Percentiles rank a stretch among this genome's conserved stretches.
Evolutionary conservation across 2,113 vertebrate genomes (phyloP).

Genomic region (Laticauda colubrina): DNA sequence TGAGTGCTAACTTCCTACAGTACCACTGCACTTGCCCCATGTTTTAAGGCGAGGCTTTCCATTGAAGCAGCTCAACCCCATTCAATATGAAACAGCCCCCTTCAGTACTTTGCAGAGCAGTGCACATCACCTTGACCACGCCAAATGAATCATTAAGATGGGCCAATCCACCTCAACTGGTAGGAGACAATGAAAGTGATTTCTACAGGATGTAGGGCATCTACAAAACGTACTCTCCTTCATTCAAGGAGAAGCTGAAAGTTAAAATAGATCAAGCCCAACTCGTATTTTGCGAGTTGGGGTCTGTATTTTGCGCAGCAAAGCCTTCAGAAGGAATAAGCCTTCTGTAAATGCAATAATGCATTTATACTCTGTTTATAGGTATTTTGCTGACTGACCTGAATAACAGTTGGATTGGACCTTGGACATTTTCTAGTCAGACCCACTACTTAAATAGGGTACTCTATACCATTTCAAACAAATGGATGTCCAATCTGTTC

Average conservation of each 20-base stretch:
- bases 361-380: background rate
- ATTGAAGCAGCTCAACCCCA: background rate
- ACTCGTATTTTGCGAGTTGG: background rate
- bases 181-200: background rate
- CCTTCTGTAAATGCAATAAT: background rate
- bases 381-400: background rate
- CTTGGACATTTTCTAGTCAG: background rate
- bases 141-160: background rate
- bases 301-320: background rate
- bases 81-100: background rate
- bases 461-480: background rate
- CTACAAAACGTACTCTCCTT: background rate
- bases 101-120: background rate
- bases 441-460: background rate
- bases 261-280: background rate
- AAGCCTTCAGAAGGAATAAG: background rate
- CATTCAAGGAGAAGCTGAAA: background rate
- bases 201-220: background rate
- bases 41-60: background rate
- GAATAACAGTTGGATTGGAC: background rate
- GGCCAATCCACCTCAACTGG: background rate
- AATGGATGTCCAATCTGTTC: background rate
- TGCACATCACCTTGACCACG: background rate
- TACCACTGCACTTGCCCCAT: background rate
- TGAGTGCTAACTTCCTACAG: too few species aligned